Evolutionary conservation across 2,797 vertebrate species (phyloP).

Genomic region (Meriones psammophilus): DNA sequence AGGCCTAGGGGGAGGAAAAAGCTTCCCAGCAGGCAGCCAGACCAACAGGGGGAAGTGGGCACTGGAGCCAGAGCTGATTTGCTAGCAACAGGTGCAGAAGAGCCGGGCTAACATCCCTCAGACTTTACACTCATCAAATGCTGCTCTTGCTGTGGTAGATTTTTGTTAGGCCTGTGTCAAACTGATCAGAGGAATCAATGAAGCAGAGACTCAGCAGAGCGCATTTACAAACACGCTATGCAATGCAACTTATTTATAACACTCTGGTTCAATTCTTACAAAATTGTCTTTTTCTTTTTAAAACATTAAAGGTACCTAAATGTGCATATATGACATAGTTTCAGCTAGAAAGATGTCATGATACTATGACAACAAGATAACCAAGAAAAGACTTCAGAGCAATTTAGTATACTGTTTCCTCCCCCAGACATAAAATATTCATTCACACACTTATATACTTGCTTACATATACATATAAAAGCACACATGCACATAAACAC

Average conservation of each 20-base stretch:
- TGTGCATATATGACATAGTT: neutral
- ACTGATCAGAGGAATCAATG: neutral
- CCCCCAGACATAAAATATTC: neutral
- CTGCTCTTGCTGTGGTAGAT: neutral
- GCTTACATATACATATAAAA: neutral
- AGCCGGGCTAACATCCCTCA: neutral
- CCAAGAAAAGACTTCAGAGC: neutral
- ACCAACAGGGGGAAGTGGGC: neutral
- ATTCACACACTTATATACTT: neutral
- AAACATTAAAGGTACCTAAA: neutral
- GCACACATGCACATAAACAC: neutral
- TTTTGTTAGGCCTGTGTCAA: neutral
- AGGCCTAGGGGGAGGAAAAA: neutral
- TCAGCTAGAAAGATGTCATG: neutral
- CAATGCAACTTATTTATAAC: neutral
- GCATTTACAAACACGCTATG: neutral
- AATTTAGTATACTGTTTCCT: neutral
- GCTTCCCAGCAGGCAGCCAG: neutral
- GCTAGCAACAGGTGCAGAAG: constrained; percentile 30
- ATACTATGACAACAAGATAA: neutral
- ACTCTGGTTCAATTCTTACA: neutral
- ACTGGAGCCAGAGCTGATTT: neutral
- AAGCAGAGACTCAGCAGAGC: neutral
- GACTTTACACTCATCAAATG: neutral
- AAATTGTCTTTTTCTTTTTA: neutral